Percentiles rank a stretch among this genome's conserved stretches.
phyloP scores from a whole-genome alignment of 2,797 vertebrate genomes.

The Falco naumanni region DNA sequence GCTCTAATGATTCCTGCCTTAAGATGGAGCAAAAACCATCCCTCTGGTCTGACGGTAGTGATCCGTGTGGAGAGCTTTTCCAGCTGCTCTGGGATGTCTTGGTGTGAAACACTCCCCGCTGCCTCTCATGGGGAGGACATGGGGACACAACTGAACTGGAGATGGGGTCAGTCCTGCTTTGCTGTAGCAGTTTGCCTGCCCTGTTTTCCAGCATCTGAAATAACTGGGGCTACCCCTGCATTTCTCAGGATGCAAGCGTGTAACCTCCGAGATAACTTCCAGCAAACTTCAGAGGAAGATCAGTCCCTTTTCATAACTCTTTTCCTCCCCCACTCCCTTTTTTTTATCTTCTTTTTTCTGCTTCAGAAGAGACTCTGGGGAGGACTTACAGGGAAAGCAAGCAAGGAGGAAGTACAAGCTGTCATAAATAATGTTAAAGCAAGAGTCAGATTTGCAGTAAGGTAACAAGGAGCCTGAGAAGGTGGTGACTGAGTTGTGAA shows the following conservation, averaged over 20 bases:
- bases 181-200: fast-evolving
- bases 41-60: not conserved
- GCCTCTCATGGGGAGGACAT: not conserved
- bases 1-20: not conserved
- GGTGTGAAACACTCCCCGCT: not conserved
- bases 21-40: not conserved
- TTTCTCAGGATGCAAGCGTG: not conserved
- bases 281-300: not conserved
- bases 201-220: not conserved
- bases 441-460: not conserved
- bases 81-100: not conserved
- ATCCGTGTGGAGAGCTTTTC: not conserved
- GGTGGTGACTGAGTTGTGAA: not conserved
- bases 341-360: not conserved
- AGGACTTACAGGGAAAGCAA: not conserved
- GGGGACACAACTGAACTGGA: not conserved
- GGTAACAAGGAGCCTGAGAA: not conserved
- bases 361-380: not conserved
- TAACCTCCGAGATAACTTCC: not conserved
- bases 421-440: not conserved
- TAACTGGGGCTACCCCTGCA: not conserved
- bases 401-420: not conserved
- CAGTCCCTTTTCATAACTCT: not conserved
- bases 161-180: not conserved
- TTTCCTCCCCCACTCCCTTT: fast-evolving